Conservation (phyloP, 2,113 vertebrate species). For the Saiga tatarica region DNA sequence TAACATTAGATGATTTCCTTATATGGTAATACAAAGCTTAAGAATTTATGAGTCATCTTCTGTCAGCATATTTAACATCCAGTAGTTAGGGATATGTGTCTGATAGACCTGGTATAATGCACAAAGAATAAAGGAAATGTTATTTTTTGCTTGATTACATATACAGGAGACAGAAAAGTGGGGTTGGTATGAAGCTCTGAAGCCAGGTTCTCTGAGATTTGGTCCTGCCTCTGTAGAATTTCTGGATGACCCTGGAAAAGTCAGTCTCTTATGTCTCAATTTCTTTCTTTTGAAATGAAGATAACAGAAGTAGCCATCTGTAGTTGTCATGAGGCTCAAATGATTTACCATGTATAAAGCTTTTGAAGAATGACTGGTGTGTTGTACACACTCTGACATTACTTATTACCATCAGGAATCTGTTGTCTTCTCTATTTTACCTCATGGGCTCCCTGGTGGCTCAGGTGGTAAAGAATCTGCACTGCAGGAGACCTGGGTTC, state of each 20-base stretch:
- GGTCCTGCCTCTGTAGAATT: neutral
- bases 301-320: neutral
- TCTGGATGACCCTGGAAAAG: neutral
- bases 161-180: neutral
- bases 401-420: neutral
- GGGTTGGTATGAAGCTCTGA: neutral
- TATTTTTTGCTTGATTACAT: neutral
- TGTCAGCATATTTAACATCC: neutral
- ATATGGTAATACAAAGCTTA: neutral
- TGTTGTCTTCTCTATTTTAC: neutral
- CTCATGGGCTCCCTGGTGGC: neutral
- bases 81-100: neutral
- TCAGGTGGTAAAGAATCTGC: neutral
- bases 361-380: neutral
- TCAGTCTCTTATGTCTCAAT: neutral
- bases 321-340: neutral
- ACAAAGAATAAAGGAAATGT: neutral
- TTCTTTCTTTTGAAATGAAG: neutral
- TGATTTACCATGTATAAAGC: neutral
- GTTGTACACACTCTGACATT: neutral
- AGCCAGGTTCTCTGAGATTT: neutral
- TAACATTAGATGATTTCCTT: neutral
- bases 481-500: neutral
- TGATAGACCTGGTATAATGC: neutral
- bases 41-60: conserved; percentile 6